phyloP scores from a whole-genome alignment of 2,113 vertebrate genomes.

The Aleadryas rufinucha region DNA sequence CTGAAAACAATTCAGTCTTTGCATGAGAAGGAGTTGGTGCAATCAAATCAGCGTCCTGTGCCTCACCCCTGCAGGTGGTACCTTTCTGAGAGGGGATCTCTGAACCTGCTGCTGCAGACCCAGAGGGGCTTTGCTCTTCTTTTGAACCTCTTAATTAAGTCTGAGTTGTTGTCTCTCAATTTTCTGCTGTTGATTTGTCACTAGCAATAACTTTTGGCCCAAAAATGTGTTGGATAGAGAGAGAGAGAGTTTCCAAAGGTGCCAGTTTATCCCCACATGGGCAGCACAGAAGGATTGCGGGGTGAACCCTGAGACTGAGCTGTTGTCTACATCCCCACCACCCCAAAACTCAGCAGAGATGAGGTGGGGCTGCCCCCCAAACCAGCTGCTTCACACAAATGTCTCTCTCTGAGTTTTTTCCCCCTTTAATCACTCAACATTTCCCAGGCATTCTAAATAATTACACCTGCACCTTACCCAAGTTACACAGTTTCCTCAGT shows the following conservation, averaged over 20 bases:
- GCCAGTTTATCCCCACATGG: background rate
- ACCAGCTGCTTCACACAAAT: background rate
- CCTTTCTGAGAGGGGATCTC: background rate
- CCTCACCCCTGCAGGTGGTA: background rate
- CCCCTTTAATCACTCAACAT: background rate
- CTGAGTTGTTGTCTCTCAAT: background rate
- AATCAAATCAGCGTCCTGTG: slow-evolving; percentile 69
- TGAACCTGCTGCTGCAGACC: background rate
- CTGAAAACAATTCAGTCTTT: slow-evolving; percentile 77
- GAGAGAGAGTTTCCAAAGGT: background rate
- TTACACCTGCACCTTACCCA: background rate
- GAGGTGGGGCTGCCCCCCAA: background rate
- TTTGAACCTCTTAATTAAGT: background rate
- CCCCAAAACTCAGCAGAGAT: background rate
- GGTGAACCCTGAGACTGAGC: background rate
- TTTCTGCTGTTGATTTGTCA: background rate
- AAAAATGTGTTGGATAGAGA: background rate
- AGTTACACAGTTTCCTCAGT: background rate
- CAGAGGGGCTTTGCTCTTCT: background rate
- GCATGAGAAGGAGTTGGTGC: slow-evolving; percentile 62
- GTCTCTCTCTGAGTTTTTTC: background rate
- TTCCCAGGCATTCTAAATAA: background rate
- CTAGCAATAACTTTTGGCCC: background rate
- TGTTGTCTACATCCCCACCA: fast-evolving
- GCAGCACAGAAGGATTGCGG: background rate